Evolutionary conservation across 2,888 invertebrate species (phyloP).

Genomic region (Cryptosula pallasiana): DNA sequence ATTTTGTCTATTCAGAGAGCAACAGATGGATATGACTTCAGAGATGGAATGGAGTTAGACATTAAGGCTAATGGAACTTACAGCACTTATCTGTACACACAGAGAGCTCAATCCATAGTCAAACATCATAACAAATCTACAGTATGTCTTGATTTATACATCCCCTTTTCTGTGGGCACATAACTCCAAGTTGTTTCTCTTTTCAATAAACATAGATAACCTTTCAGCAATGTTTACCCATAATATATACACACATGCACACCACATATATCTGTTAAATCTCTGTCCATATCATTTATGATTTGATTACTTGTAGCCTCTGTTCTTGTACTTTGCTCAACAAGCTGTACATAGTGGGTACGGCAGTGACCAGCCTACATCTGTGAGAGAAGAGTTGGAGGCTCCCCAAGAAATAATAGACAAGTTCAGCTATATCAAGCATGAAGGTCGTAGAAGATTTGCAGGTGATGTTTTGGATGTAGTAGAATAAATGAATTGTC

Average conservation of each 20-base stretch:
- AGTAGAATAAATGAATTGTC: no score
- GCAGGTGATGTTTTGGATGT: no score
- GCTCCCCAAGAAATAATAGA: constrained; percentile 68
- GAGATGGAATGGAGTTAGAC: neutral
- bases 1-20: no score
- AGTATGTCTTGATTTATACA: no score
- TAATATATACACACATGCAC: no score
- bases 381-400: constrained; percentile 58
- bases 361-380: constrained; percentile 64
- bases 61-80: constrained; percentile 15
- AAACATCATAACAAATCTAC: neutral
- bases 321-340: constrained; percentile 82
- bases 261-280: no score
- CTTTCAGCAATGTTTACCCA: no score
- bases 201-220: no score
- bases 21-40: constrained; percentile 11
- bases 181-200: no score
- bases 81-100: constrained; percentile 16
- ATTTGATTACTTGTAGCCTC: constrained; percentile 59
- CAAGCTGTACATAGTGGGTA: constrained; percentile 82
- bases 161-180: no score
- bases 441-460: constrained; percentile 67
- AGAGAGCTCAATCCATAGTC: neutral
- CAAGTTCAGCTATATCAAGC: constrained; percentile 64
- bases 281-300: no score